A percentile compares a stretch with the other conserved stretches of the same genome.
These are phyloP conservation scores for Pseudochromis fuscus DNA, from an alignment of 2,797 vertebrate genomes.

Conservation along the genomic window DNA sequence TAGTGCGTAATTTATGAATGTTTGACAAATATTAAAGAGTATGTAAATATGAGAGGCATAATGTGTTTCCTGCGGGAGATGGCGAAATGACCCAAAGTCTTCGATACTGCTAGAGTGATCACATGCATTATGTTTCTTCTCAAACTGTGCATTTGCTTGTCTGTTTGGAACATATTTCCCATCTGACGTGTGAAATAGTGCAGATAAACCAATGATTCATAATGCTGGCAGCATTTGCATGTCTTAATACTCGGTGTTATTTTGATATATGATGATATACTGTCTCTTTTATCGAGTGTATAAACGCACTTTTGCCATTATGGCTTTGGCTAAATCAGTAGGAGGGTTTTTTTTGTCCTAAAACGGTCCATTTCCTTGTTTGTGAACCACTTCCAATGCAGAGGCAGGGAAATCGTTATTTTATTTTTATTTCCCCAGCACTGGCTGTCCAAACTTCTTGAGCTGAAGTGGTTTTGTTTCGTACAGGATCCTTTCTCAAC, in stretches of 20 bases:
- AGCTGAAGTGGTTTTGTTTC: slow-evolving; percentile 7
- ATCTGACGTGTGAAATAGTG: slow-evolving; percentile 98
- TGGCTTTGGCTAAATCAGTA: slow-evolving; percentile 76
- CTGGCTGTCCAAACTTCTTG: slow-evolving; percentile 24
- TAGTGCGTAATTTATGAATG: slow-evolving; percentile 99
- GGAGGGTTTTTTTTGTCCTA: slow-evolving; percentile 72
- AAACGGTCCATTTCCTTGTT: slow-evolving; percentile 79
- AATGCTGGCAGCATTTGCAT: slow-evolving; percentile 96
- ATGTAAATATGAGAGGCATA: slow-evolving; percentile 98
- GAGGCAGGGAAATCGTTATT: slow-evolving; percentile 30
- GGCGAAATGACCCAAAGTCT: slow-evolving; percentile 99
- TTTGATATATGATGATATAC: slow-evolving; percentile 85
- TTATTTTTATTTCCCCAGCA: slow-evolving; percentile 41
- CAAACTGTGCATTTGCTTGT: slow-evolving; percentile 93
- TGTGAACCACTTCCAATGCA: slow-evolving; percentile 71
- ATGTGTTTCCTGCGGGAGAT: slow-evolving; percentile 99
- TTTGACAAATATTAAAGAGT: slow-evolving; percentile 99
- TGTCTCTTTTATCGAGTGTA: slow-evolving; percentile 72
- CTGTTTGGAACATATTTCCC: slow-evolving; percentile 90
- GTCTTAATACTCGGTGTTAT: slow-evolving; percentile 88
- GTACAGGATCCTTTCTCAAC: background rate
- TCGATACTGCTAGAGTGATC: slow-evolving; percentile 96
- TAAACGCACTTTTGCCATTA: slow-evolving; percentile 77
- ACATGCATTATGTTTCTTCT: slow-evolving; percentile 93
- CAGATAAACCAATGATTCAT: slow-evolving; percentile 99